Conservation (phyloP, 2,113 vertebrate species). For the Barbus barbus region DNA sequence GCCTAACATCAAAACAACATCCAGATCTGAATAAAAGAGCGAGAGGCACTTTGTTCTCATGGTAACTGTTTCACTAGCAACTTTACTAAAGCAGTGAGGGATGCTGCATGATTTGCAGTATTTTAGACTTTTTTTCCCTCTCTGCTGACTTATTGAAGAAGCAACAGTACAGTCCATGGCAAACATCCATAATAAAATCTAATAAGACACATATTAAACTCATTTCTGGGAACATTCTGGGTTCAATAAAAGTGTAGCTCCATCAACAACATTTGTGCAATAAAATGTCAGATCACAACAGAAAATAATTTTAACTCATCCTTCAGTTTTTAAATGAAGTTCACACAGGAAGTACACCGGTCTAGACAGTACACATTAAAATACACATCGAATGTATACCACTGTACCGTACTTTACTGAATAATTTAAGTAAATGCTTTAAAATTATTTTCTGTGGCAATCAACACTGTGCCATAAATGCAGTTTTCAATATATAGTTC, state of each 20-base stretch:
- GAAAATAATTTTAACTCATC: not conserved
- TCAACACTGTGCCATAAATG: no score
- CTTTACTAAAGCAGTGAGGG: not conserved
- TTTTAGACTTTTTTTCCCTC: not conserved
- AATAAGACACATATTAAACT: not conserved
- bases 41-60: conserved; percentile 48
- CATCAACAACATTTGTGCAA: not conserved
- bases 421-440: no score
- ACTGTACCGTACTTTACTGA: no score
- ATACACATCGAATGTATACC: no score
- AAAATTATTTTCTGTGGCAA: no score
- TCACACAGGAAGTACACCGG: not conserved
- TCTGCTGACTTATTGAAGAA: not conserved
- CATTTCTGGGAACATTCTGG: not conserved
- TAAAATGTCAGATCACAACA: not conserved
- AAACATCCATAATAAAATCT: not conserved
- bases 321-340: not conserved
- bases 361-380: no score
- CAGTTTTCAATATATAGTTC: no score
- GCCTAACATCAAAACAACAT: conserved; percentile 41
- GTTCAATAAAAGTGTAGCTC: not conserved
- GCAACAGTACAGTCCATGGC: not conserved
- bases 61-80: conserved; percentile 49
- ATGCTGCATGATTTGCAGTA: not conserved
- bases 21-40: conserved; percentile 36